A percentile compares a stretch with the other conserved stretches of the same genome.
Conservation (phyloP, 1,140 invertebrate species). For the Thaumetopoea pityocampa region DNA sequence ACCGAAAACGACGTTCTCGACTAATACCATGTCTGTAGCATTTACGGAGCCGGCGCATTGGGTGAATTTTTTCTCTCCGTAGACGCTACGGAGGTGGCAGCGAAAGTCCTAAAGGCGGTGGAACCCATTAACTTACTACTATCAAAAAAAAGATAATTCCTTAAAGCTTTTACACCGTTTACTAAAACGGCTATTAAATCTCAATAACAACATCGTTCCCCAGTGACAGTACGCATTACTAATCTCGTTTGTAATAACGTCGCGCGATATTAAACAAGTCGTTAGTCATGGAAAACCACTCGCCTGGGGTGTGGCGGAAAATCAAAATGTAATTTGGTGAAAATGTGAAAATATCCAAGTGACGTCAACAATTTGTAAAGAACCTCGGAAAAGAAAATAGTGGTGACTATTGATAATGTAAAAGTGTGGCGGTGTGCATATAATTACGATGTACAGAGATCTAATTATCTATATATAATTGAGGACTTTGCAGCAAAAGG, state of each 20-base stretch:
- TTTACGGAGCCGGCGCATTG: too few species aligned
- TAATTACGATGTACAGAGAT: too few species aligned
- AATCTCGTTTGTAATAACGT: constrained; percentile 21
- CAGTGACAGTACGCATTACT: constrained; percentile 6
- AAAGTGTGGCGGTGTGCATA: constrained; percentile 1
- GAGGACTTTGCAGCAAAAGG: too few species aligned
- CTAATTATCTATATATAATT: too few species aligned
- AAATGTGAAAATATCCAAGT: constrained; percentile 18
- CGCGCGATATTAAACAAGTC: constrained; percentile 31
- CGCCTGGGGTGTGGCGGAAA: constrained; percentile 14
- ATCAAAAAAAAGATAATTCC: too few species aligned
- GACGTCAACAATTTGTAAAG: constrained; percentile 26
- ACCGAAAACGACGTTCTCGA: too few species aligned
- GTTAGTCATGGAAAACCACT: constrained; percentile 27
- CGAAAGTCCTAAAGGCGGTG: too few species aligned
- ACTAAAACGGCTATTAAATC: constrained; percentile 2
- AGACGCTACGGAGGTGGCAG: too few species aligned
- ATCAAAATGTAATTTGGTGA: constrained; percentile 42
- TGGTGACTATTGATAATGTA: constrained; percentile 9
- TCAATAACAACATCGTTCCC: constrained; percentile 2
- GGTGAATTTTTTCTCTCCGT: too few species aligned
- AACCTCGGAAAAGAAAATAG: constrained; percentile 21
- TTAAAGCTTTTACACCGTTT: constrained; percentile 1
- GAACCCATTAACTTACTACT: too few species aligned
- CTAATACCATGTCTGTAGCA: too few species aligned